phyloP scores from a whole-genome alignment of 2,888 invertebrate genomes.

The Polyploca ridens region DNA sequence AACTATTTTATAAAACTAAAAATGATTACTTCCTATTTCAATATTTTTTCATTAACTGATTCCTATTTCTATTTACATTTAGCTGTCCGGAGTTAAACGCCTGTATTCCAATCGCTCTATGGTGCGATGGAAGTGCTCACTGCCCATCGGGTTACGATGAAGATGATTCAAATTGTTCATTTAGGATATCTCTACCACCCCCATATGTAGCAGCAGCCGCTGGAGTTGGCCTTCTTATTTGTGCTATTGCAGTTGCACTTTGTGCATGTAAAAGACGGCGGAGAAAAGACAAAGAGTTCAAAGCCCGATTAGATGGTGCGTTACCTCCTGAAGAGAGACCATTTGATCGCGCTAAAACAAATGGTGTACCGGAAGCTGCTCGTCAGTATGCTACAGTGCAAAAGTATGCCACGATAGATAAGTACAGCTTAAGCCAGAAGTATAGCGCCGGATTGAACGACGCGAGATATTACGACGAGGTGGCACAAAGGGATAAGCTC shows the following conservation, averaged over 20 bases:
- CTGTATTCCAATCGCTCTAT: conserved; percentile 90
- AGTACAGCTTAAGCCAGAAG: conserved; percentile 82
- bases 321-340: conserved; percentile 85
- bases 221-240: conserved; percentile 86
- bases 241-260: conserved; percentile 83
- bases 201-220: conserved; percentile 87
- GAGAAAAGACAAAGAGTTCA: conserved; percentile 85
- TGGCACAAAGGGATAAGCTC: conserved; percentile 80
- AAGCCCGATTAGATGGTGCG: conserved; percentile 85
- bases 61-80: conserved; percentile 37
- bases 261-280: conserved; percentile 86
- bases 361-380: conserved; percentile 72
- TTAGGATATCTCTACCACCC: conserved; percentile 87
- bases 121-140: conserved; percentile 92
- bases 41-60: not conserved
- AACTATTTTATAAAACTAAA: too few species aligned
- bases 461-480: conserved; percentile 80
- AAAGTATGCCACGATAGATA: conserved; percentile 82
- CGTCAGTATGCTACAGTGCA: conserved; percentile 80
- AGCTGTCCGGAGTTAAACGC: conserved; percentile 93
- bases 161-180: conserved; percentile 90
- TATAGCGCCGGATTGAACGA: conserved; percentile 82
- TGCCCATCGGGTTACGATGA: conserved; percentile 94
- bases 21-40: too few species aligned
- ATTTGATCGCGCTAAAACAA: conserved; percentile 84